Base-by-base conservation (phyloP, 2,888 invertebrate species). In the Stenoptilia bipunctidactyla region DNA sequence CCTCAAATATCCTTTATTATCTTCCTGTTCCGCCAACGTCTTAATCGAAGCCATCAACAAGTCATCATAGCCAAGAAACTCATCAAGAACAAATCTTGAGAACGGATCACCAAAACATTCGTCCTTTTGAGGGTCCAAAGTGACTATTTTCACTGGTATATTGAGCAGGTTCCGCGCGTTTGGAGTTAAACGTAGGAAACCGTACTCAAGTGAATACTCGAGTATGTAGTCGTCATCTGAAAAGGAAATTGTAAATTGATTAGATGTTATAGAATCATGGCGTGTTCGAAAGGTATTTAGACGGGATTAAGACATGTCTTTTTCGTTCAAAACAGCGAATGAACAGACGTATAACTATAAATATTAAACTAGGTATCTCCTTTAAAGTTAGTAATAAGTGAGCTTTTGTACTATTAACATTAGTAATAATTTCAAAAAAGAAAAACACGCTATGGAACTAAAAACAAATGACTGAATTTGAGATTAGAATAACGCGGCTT, bases 201-300 rank as follows among this genome's bases (percentile, higher is more conserved):
- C 99, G 70, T 98, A 98, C 70, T 99, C 97, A 50, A 98, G 79
- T 0, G 98, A 95, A 83, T 98, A 99, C 71, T 99, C 99, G 1
- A 98, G 93, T 37, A 98, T 97, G 67, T 98, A 98, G 61, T 96
- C 94, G 58, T 97, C 96, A 56, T 95, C 94, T 66, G 88, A 76
- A 73, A 66, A 35, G 15, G 9, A 15, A 27, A 27, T 27, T 40
- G 8, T 20, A 20, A 20, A 20, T n/a, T n/a, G n/a, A n/a, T n/a
- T n/a, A n/a, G n/a, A n/a, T n/a, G n/a, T n/a, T n/a, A n/a, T n/a
- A n/a, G n/a, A n/a, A n/a, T n/a, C n/a, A n/a, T n/a, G n/a, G n/a
- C n/a, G n/a, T n/a, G n/a, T n/a, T n/a, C n/a, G n/a, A n/a, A n/a
- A n/a, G n/a, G n/a, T n/a, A n/a, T n/a, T n/a, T n/a, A n/a, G n/a